Percentiles rank a stretch among this genome's conserved stretches.
These are phyloP conservation scores for Magallana gigas DNA, from an alignment of 1,140 invertebrate genomes.

Conservation along the genomic window DNA sequence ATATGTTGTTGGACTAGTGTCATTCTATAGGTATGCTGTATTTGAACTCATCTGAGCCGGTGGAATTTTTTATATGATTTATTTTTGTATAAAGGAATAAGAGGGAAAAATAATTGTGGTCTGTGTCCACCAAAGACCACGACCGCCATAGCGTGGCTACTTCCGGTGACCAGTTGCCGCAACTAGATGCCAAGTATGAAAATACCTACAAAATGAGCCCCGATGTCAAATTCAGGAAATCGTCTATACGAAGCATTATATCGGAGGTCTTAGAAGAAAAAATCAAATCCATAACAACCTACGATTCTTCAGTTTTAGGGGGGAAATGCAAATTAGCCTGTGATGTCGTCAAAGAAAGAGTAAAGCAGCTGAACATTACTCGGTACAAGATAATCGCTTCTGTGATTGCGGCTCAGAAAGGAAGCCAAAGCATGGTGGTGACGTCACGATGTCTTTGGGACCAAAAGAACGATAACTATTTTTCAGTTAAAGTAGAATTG, in stretches of 20 bases:
- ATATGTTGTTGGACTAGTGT: no score
- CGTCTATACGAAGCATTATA: slow-evolving; percentile 65
- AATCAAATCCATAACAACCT: slow-evolving; percentile 61
- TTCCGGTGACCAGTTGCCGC: slow-evolving; percentile 46
- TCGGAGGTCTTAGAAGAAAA: slow-evolving; percentile 65
- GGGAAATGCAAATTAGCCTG: slow-evolving; percentile 65
- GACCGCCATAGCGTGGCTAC: slow-evolving; percentile 61
- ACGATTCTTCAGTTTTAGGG: slow-evolving; percentile 61
- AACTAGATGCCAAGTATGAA: slow-evolving; percentile 64
- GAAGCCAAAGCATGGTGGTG: slow-evolving; percentile 69
- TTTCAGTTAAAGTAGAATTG: slow-evolving; percentile 66
- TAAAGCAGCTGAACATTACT: slow-evolving; percentile 66
- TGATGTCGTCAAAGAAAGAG: slow-evolving; percentile 72
- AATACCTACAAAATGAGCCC: slow-evolving; percentile 74
- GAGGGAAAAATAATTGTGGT: no score
- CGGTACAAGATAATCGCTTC: slow-evolving; percentile 75
- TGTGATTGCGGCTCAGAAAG: slow-evolving; percentile 71
- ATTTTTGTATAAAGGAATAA: no score
- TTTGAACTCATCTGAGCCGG: no score
- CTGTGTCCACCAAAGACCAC: slow-evolving; percentile 44
- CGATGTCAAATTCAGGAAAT: slow-evolving; percentile 63
- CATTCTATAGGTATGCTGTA: no score
- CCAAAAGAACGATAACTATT: slow-evolving; percentile 73
- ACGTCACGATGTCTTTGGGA: slow-evolving; percentile 77
- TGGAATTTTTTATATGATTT: no score